Base-by-base conservation (phyloP, 2,888 invertebrate species). In the Cryptophagus acutangulus region DNA sequence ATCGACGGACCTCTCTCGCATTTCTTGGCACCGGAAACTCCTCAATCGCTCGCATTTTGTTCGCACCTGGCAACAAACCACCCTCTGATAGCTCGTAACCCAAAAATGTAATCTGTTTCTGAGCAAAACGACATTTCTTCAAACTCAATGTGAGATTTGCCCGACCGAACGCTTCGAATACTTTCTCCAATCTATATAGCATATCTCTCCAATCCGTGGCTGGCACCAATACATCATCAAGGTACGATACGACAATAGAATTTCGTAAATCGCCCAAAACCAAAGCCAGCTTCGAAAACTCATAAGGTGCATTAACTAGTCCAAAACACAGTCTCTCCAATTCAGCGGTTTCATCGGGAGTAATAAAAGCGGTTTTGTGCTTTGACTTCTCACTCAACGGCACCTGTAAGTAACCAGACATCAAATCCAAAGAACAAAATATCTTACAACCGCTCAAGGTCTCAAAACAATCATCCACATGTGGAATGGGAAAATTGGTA, bases 91-190 rank as follows among this genome's bases (percentile, higher is more conserved):
- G n/a, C 16, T 31, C 9, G n/a, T 5, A 13, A 3, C 14, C 31
- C 5, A 31, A n/a, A 16, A 5, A 31, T 15, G 13, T 16, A 3
- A 31, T 5, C 16, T 9, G 43, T n/a, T 18, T 41, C 33, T 9
- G 49, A 15, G 12, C 18, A 65, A 62, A 2, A 39, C 16, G 15
- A 13, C 31, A 31, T 15, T 31, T 31, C 3, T 43, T 36, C 1
- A 61, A 28, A 30, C 65, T 66, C 2, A 66, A 28, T 2, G 59
- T 61, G 2, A 65, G 35, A 15, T 16, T 13, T 6, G 31, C 31
- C 12, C 52, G 49, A 1, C 55, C 16, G 2, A 62, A 17, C 1
- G 38, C 40, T 29, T 42, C 4, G 1, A 64, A 42, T 0, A 63
- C 50, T 10, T 45, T 29, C 17, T 54, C 48, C 17, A 63, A 25